A percentile compares a stretch with the other conserved stretches of the same genome.
These are phyloP conservation scores for Gila orcuttii DNA, from an alignment of 2,113 vertebrate genomes.

Conservation along the genomic window DNA sequence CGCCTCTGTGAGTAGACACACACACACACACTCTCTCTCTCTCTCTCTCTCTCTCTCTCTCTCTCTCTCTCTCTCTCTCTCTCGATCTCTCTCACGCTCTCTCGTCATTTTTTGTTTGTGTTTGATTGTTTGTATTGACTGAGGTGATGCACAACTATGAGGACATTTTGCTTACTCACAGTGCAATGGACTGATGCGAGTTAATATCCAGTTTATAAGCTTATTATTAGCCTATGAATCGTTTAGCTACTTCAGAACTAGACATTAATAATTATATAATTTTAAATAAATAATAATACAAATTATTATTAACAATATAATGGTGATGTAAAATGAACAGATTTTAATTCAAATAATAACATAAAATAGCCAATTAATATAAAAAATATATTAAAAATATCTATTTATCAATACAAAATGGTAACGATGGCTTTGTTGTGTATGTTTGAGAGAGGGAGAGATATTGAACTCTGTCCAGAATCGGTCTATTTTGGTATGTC, in stretches of 20 bases:
- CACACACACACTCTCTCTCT: too few species aligned
- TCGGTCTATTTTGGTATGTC: slow-evolving; percentile 64
- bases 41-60: slow-evolving; percentile 31
- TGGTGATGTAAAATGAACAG: neutral
- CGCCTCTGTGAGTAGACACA: slow-evolving; percentile 73
- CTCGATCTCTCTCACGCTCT: slow-evolving; percentile 31
- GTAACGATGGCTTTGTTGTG: neutral
- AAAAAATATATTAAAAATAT: too few species aligned
- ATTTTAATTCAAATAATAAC: neutral
- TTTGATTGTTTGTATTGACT: neutral
- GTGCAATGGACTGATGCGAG: slow-evolving; percentile 20
- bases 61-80: slow-evolving; percentile 33
- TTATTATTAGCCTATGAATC: neutral
- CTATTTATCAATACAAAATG: neutral
- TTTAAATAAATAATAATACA: neutral
- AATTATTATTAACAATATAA: neutral
- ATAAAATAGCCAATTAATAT: neutral
- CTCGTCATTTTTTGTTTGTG: slow-evolving; percentile 23
- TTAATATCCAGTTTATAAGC: neutral
- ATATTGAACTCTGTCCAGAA: slow-evolving; percentile 15
- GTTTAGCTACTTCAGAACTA: neutral
- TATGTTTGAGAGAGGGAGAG: neutral
- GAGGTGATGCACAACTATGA: neutral
- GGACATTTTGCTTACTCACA: slow-evolving; percentile 70
- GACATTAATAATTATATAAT: neutral